Conservation (phyloP, 2,797 vertebrate species). For the Microctenopoma stevenorrisi region DNA sequence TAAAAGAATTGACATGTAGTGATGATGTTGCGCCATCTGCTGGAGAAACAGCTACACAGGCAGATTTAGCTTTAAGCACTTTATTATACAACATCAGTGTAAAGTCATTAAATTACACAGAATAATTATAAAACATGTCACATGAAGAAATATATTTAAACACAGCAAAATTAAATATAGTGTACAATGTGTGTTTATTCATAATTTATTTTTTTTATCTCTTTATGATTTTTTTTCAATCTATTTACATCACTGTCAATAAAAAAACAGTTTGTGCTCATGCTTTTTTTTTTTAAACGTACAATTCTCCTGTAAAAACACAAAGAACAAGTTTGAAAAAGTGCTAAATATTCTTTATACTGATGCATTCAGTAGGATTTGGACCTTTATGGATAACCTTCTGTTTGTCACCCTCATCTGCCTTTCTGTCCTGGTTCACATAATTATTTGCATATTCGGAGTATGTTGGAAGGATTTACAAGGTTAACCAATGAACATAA, state of each 20-base stretch:
- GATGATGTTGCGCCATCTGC: conserved; percentile 52
- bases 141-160: background rate
- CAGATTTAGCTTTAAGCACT: background rate
- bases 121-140: background rate
- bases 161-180: conserved; percentile 14
- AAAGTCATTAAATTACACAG: conserved; percentile 39
- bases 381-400: too few species aligned
- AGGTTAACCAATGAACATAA: too few species aligned
- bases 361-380: background rate
- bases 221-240: background rate
- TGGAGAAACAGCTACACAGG: conserved; percentile 39
- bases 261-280: background rate
- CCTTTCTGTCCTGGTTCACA: too few species aligned
- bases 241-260: conserved; percentile 3
- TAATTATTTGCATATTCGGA: background rate
- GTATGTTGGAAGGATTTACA: too few species aligned
- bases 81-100: conserved; percentile 37
- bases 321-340: conserved; percentile 5
- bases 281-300: background rate
- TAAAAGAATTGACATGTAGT: background rate
- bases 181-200: conserved; percentile 10
- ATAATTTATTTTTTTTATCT: background rate
- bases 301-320: background rate
- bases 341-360: background rate
- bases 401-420: too few species aligned